A percentile compares a stretch with the other conserved stretches of the same genome.
phyloP scores from a whole-genome alignment of 1,140 invertebrate genomes.

The Lordiphosa stackelbergi region DNA sequence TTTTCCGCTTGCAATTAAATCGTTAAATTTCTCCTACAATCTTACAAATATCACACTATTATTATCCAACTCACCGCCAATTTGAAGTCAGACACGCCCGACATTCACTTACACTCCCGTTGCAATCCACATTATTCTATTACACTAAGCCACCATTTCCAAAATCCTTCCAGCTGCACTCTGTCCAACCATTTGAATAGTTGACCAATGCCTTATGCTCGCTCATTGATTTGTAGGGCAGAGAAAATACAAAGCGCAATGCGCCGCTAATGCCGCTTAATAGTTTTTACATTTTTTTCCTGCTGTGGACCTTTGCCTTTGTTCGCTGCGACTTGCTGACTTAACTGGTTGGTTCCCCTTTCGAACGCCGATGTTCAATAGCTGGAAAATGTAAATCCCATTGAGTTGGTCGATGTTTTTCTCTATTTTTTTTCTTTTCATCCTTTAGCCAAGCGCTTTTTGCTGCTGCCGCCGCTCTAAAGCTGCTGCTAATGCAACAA shows the following conservation, averaged over 20 bases:
- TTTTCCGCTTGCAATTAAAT: too few relatives aligned
- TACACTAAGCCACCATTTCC: too few relatives aligned
- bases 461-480: conserved; percentile 10
- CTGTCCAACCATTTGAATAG: neutral
- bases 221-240: conserved; percentile 13
- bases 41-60: too few relatives aligned
- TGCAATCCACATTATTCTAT: too few relatives aligned
- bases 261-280: conserved; percentile 72
- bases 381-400: conserved; percentile 73
- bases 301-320: conserved; percentile 37
- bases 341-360: conserved; percentile 57
- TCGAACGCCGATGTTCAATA: conserved; percentile 57
- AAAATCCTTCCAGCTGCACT: neutral
- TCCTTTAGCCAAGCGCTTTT: conserved; percentile 19
- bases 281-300: conserved; percentile 69
- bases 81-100: too few relatives aligned
- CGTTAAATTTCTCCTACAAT: too few relatives aligned
- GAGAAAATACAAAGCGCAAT: conserved; percentile 63
- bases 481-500: conserved; percentile 51
- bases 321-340: conserved; percentile 62
- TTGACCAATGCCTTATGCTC: conserved; percentile 4
- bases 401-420: conserved; percentile 51
- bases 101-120: too few relatives aligned
- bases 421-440: conserved; percentile 35
- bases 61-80: too few relatives aligned